A percentile compares a stretch with the other conserved stretches of the same genome.
phyloP scores from a whole-genome alignment of 2,888 invertebrate species.

The Plagiodera versicolora region DNA sequence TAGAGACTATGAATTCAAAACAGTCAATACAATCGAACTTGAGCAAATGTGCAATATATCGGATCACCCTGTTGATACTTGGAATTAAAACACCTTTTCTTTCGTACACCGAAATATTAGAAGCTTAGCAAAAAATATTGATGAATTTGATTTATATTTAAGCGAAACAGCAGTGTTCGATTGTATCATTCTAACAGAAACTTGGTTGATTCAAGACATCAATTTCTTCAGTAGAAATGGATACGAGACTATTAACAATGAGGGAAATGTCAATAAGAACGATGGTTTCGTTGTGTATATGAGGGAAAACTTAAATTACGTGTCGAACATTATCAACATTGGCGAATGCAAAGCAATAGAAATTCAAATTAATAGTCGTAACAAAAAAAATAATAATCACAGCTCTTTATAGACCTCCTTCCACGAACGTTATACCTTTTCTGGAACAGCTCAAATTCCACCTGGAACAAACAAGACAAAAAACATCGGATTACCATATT shows the following conservation, averaged over 20 bases:
- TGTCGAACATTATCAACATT: conserved; percentile 5
- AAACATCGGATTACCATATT: neutral
- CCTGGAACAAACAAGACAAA: conserved; percentile 9
- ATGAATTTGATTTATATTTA: conserved; percentile 12
- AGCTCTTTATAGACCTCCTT: conserved; percentile 14
- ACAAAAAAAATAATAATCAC: conserved; percentile 11
- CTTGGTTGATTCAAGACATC: conserved; percentile 6
- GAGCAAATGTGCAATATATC: conserved; percentile 5
- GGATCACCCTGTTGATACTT: conserved; percentile 1
- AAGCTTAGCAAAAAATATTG: conserved; percentile 6
- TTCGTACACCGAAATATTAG: conserved; percentile 11
- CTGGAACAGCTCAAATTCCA: neutral
- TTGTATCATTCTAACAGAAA: conserved; percentile 14
- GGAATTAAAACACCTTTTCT: conserved; percentile 4
- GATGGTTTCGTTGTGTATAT: conserved; percentile 12
- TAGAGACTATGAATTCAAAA: conserved; percentile 11
- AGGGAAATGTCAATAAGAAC: conserved; percentile 10
- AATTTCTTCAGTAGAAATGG: neutral
- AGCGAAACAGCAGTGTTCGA: conserved; percentile 6
- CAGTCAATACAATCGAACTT: conserved; percentile 12
- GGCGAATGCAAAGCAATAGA: conserved; percentile 9
- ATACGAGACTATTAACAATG: conserved; percentile 7
- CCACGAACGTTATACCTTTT: conserved; percentile 6
- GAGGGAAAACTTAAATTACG: conserved; percentile 4
- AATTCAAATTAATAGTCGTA: conserved; percentile 7